Base-by-base conservation (phyloP, 2,888 invertebrate genomes). In the Lapara coniferarum region DNA sequence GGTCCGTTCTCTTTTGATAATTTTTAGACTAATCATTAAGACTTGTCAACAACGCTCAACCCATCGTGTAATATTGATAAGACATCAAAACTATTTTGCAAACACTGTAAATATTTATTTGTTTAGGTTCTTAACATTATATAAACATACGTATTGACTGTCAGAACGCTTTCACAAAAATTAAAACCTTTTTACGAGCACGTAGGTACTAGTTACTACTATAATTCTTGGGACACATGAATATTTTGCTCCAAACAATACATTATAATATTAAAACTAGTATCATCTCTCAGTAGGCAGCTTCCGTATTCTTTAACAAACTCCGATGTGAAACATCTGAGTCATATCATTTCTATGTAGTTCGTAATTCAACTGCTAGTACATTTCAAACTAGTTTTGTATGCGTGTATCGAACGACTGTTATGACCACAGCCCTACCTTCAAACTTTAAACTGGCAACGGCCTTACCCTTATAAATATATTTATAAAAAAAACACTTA, bases 1-100 rank as follows among this genome's bases (percentile, higher is more conserved):
- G 89, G 90, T 80, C 85, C 87, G 73, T 86, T 88, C 86, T 85
- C 88, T 87, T 69, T 56, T 66, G 69, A 44, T 66, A 57, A 30
- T 57, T 59, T 59, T 44, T 75, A 63, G 63, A 63, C 63, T 49
- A 10, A 72, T 37, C 37, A 37, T 37, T 37, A 37, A 37, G 71
- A 71, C 19, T 49, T 55, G 49, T 30, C 56, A 71, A 72, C 69
- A 71, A 71, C 67, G 49, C 19, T 19, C 13, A 5, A 25, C 13
- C 25, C 56, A 13, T 56, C 56, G 25, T 13, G 13, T 25, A 19
- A 30, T 13, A 5, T 13, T 10, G 13, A 12, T 6, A 56, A 56
- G 25, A 1, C 37, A 8, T 3, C 37, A 37, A 4, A 37, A 37
- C 37, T 37, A 37, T 8, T 37, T 5, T 37, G 37, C 5, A 37